Percentiles rank a stretch among this genome's conserved stretches.
These are phyloP conservation scores for Willowsia nigromaculata DNA, from an alignment of 2,888 invertebrate species.

Conservation along the genomic window DNA sequence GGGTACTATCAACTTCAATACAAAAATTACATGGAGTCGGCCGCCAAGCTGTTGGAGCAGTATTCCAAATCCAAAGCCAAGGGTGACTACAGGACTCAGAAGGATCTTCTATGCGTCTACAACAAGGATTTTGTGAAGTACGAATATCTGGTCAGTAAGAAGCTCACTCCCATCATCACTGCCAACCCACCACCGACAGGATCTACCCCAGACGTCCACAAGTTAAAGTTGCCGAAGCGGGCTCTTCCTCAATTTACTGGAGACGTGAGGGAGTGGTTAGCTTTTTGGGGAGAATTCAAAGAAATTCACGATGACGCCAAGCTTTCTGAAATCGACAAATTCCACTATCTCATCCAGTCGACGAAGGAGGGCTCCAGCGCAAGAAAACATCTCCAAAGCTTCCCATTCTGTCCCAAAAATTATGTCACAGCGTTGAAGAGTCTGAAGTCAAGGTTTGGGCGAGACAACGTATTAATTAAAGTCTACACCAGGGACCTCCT, in stretches of 20 bases:
- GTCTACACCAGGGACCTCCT: conserved; percentile 32
- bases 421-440: neutral
- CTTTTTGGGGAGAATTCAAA: neutral
- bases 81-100: neutral
- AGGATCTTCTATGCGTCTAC: neutral
- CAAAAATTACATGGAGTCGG: neutral
- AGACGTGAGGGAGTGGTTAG: neutral
- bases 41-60: neutral
- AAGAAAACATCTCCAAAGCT: neutral
- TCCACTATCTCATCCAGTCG: neutral
- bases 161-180: neutral
- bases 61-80: neutral
- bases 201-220: neutral
- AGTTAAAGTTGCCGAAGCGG: neutral
- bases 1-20: neutral
- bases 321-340: neutral
- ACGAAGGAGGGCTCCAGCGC: neutral
- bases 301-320: neutral
- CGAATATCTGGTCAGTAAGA: neutral
- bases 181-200: neutral
- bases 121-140: no score
- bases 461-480: neutral
- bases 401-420: neutral
- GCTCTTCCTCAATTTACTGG: neutral
- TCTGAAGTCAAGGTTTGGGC: conserved; percentile 13